These are phyloP conservation scores for Carposina sasakii DNA, from an alignment of 1,140 invertebrate genomes.

Conservation along the genomic window DNA sequence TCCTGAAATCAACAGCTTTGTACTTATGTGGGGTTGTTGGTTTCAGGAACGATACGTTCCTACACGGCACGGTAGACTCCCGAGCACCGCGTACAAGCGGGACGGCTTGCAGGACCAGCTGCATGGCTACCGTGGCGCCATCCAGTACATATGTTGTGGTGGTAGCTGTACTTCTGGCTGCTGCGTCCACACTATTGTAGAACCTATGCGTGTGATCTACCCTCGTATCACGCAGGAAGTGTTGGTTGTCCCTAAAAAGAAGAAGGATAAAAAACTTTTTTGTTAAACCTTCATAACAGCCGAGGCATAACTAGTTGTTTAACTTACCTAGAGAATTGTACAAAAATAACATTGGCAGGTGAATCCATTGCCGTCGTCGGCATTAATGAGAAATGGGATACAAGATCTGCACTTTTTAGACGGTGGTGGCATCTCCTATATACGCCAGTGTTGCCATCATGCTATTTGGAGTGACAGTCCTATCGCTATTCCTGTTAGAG, in stretches of 20 bases:
- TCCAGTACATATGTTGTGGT: constrained; percentile 44
- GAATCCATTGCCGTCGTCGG: constrained; percentile 47
- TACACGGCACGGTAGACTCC: constrained; percentile 50
- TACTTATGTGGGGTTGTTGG: constrained; percentile 37
- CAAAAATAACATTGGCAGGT: constrained; percentile 42
- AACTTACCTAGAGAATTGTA: constrained; percentile 13
- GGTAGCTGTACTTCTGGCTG: constrained; percentile 11
- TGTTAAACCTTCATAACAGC: too few relatives aligned
- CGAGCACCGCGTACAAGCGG: constrained; percentile 47
- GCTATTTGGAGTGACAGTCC: constrained; percentile 42
- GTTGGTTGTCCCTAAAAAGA: constrained; percentile 34
- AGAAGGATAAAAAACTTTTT: constrained; percentile 37
- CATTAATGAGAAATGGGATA: constrained; percentile 56
- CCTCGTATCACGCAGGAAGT: constrained; percentile 48
- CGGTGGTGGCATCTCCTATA: constrained; percentile 49
- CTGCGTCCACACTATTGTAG: constrained; percentile 40
- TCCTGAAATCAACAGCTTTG: constrained; percentile 38
- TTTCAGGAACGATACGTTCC: constrained; percentile 66
- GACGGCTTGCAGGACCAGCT: constrained; percentile 63
- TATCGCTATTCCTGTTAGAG: constrained; percentile 40
- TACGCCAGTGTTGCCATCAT: constrained; percentile 48
- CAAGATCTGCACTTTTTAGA: constrained; percentile 57
- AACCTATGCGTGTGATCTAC: constrained; percentile 42
- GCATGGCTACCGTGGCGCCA: constrained; percentile 53
- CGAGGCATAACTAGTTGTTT: too few relatives aligned